These are phyloP conservation scores for Trachurus trachurus DNA, from an alignment of 2,797 vertebrate species.

Conservation along the genomic window DNA sequence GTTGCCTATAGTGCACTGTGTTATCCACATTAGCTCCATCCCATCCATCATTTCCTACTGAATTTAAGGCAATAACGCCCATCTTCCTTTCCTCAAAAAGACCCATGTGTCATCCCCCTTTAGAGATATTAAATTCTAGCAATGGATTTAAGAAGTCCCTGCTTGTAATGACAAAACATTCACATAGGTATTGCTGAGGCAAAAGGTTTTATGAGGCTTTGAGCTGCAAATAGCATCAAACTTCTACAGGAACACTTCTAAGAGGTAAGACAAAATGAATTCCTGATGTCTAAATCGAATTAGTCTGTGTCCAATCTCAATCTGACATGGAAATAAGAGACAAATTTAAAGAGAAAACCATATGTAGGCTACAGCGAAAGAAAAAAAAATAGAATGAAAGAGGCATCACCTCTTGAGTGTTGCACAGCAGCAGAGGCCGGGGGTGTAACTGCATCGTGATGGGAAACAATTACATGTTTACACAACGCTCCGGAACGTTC, in stretches of 20 bases:
- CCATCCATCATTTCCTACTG: conserved; percentile 11
- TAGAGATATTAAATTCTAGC: conserved; percentile 25
- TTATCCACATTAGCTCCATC: conserved; percentile 14
- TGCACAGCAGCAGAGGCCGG: conserved; percentile 3
- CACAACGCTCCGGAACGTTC: conserved; percentile 6
- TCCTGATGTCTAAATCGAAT: conserved; percentile 59
- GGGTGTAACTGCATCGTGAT: neutral
- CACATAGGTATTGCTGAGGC: conserved; percentile 10
- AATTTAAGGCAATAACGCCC: conserved; percentile 25
- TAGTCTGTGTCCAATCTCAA: conserved; percentile 59
- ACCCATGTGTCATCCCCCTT: conserved; percentile 1
- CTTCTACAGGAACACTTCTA: conserved; percentile 28
- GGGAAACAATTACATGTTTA: conserved; percentile 3
- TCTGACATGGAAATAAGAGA: conserved; percentile 49
- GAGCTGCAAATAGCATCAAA: conserved; percentile 21
- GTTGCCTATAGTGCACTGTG: neutral
- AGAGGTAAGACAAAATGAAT: conserved; percentile 45
- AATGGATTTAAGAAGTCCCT: conserved; percentile 32
- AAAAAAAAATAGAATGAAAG: conserved; percentile 24
- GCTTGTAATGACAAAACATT: conserved; percentile 34
- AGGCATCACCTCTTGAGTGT: conserved; percentile 19
- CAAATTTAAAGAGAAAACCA: conserved; percentile 33
- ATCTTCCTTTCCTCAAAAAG: conserved; percentile 21
- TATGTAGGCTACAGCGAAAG: conserved; percentile 7
- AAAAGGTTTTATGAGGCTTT: conserved; percentile 20